A percentile compares a stretch with the other conserved stretches of the same genome.
phyloP scores from a whole-genome alignment of 2,888 invertebrate genomes.

The Callyntrura guangdongensis region DNA sequence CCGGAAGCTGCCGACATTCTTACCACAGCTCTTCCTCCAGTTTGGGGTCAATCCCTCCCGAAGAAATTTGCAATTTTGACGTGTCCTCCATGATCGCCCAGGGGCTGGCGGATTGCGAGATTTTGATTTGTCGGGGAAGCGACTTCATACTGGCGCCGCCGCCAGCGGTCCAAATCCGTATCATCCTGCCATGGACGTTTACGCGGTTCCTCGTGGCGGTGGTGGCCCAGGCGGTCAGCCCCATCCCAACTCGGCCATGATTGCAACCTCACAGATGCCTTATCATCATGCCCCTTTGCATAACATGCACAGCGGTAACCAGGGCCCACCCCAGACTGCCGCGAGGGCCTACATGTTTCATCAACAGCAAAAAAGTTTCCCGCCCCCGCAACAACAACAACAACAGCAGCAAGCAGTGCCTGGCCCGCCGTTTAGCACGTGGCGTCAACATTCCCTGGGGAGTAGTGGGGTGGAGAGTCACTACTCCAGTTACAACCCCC shows the following conservation, averaged over 20 bases:
- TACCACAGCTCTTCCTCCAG: conserved; percentile 86
- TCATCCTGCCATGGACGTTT: conserved; percentile 63
- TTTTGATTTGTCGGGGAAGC: conserved; percentile 95
- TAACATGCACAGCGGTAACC: not conserved
- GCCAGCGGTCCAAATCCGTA: conserved; percentile 70
- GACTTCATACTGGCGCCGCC: conserved; percentile 85
- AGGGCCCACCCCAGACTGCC: conserved; percentile 2
- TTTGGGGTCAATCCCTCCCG: conserved; percentile 88
- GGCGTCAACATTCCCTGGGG: conserved; percentile 64
- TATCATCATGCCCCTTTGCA: conserved; percentile 3
- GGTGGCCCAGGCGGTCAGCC: conserved; percentile 35
- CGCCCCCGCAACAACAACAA: conserved; percentile 18
- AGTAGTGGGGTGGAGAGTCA: conserved; percentile 46
- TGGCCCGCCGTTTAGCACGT: conserved; percentile 31
- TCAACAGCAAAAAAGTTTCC: conserved; percentile 44
- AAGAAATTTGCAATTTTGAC: conserved; percentile 88
- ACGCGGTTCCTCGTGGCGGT: conserved; percentile 63
- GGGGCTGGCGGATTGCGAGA: conserved; percentile 94
- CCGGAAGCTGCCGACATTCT: conserved; percentile 88
- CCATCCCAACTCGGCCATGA: not conserved
- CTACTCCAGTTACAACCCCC: conserved; percentile 30
- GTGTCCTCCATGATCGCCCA: conserved; percentile 87
- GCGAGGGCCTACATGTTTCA: conserved; percentile 62
- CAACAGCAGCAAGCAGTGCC: conserved; percentile 37
- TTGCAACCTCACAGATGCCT: conserved; percentile 68